Conservation (phyloP, 2,888 invertebrate genomes). For the Amorpha juglandis region DNA sequence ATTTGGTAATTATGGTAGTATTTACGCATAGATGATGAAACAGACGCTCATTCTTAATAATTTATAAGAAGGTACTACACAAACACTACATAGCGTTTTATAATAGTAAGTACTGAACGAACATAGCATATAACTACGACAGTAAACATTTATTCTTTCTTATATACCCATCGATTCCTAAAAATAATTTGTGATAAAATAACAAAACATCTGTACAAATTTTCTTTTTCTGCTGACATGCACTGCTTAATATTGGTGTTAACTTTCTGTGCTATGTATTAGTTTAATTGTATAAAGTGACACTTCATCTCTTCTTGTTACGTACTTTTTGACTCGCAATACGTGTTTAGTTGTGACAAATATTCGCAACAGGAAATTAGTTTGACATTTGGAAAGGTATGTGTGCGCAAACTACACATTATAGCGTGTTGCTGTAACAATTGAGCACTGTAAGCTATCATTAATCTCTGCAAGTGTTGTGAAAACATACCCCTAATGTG, state of each 20-base stretch:
- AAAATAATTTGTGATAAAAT: constrained; percentile 14
- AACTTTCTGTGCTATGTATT: not conserved
- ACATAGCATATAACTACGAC: not conserved
- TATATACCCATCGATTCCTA: not conserved
- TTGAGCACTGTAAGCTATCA: constrained; percentile 7
- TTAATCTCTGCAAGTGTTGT: constrained; percentile 20
- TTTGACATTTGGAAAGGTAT: not conserved
- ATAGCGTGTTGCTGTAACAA: not conserved
- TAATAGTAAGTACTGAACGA: not conserved
- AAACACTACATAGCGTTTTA: not conserved
- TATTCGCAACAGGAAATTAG: not conserved
- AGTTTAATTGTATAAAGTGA: not conserved
- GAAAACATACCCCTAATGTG: constrained; percentile 21
- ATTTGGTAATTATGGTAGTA: too few species aligned
- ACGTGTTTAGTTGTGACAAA: not conserved
- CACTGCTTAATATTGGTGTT: constrained; percentile 2
- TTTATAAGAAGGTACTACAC: constrained; percentile 1
- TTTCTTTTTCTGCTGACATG: constrained; percentile 8
- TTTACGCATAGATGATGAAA: too few species aligned
- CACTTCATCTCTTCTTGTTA: not conserved
- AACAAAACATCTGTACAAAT: not conserved
- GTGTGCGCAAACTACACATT: not conserved
- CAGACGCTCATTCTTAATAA: not conserved
- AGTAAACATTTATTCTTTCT: not conserved
- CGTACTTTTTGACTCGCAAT: not conserved